phyloP scores from a whole-genome alignment of 1,140 invertebrate species.

The Phenacoccus solenopsis region DNA sequence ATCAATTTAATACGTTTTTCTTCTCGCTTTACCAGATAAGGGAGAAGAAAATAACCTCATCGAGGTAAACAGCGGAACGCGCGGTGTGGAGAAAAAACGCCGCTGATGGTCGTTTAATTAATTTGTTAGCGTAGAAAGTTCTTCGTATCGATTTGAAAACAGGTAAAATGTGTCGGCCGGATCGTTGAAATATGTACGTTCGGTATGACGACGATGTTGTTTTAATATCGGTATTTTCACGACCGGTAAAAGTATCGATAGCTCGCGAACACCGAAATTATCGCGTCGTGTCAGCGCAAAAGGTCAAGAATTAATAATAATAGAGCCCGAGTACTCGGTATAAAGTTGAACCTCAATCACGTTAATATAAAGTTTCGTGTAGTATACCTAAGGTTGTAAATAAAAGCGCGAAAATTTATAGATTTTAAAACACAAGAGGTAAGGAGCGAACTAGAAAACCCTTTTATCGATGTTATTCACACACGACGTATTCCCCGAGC shows the following conservation, averaged over 20 bases:
- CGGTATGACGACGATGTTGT: neutral
- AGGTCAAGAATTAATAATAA: neutral
- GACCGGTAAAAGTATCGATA: neutral
- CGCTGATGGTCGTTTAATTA: constrained; percentile 3
- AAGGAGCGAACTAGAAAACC: neutral
- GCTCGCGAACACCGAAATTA: neutral
- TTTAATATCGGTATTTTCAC: too few relatives aligned
- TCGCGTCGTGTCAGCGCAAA: neutral
- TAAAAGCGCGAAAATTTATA: neutral
- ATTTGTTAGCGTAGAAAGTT: neutral
- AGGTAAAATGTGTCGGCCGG: neutral
- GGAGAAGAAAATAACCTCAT: too few relatives aligned
- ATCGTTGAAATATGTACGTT: too few relatives aligned
- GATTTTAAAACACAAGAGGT: neutral
- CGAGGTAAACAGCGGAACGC: too few relatives aligned
- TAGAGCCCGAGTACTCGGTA: neutral
- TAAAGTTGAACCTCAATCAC: neutral
- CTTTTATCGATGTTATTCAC: constrained; percentile 2
- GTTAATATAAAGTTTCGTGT: neutral
- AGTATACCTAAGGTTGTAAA: too few relatives aligned
- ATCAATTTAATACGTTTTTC: too few relatives aligned
- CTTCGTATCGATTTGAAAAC: neutral
- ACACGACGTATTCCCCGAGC: neutral
- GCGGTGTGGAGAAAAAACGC: too few relatives aligned
- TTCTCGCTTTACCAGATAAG: too few relatives aligned